Base-by-base conservation (phyloP, 2,797 vertebrate genomes). In the Clarias fuscus region DNA sequence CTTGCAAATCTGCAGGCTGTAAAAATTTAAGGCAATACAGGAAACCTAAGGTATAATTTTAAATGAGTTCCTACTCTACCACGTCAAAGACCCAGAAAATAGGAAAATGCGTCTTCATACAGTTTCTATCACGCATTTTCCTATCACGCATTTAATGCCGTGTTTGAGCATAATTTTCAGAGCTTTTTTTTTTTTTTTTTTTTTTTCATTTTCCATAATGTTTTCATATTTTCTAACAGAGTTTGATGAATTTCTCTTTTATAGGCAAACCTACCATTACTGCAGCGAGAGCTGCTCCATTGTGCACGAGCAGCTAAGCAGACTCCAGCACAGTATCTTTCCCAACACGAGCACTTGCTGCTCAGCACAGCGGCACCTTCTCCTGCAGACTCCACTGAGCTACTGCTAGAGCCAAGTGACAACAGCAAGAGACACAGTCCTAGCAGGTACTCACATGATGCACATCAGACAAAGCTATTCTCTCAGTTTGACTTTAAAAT, bases 221-320 rank as follows among this genome's bases (percentile, higher is more conserved):
- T 14, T 40, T 5, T 33, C 3, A 37, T 24, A 61, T 79, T 27
- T 77, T 77, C 13, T 20, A 37, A 20, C 20, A 61, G 8, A 37
- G 3, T 48, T 65, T 43, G 43, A 8, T 83, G 10, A 7, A 33
- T 75, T 64, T 65, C 1, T 10, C 14, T 11, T 24, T 59, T 92
- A 3, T 90, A 99, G 98, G 97, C 98, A 85, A 99, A 99, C 92
- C 95, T 99, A 22, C 98, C 98, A 0, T 95, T 99, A 92, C 95
- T 99, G 85, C 98, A 99, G 94, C 94, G 98, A 43, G 98, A 99
- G 94, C 93, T 99, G 83, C 95, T 99, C 88, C 98, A 99, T 93
- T 99, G 98, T 1, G 98, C 98, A 53, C 96, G 98, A 0, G 97
- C 98, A 7, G 98, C 98, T 94, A 99, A 99, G 93, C 98, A 99